Conservation (phyloP, 2,888 invertebrate genomes). For the Eulithis prunata region DNA sequence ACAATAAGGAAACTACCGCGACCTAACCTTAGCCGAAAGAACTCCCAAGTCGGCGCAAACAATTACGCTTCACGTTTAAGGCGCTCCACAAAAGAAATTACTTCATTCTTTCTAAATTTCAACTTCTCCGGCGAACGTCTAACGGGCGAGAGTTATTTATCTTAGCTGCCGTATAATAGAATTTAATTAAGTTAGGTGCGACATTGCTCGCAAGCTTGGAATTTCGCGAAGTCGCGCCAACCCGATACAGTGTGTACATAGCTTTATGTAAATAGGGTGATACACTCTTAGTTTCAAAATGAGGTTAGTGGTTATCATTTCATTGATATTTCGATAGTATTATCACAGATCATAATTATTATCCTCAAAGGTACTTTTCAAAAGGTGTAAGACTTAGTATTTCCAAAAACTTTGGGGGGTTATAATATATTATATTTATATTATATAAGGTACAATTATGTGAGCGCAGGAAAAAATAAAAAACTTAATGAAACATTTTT, state of each 20-base stretch:
- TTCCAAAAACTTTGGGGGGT: too few relatives aligned
- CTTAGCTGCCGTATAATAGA: constrained; percentile 78
- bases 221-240: constrained; percentile 63
- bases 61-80: constrained; percentile 54
- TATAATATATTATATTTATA: too few relatives aligned
- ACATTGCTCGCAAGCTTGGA: constrained; percentile 74
- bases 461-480: too few relatives aligned
- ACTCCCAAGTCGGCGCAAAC: constrained; percentile 44
- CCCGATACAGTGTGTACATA: constrained; percentile 52
- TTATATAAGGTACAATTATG: too few relatives aligned
- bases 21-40: constrained; percentile 36
- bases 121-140: constrained; percentile 56
- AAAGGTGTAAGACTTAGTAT: too few relatives aligned
- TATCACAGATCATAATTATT: too few relatives aligned
- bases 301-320: constrained; percentile 5
- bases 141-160: constrained; percentile 77
- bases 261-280: constrained; percentile 37
- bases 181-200: constrained; percentile 82
- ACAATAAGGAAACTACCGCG: constrained; percentile 23
- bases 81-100: constrained; percentile 67
- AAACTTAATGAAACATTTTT: too few relatives aligned
- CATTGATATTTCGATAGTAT: neutral
- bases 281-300: constrained; percentile 12
- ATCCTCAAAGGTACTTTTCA: too few relatives aligned
- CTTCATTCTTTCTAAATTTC: constrained; percentile 77